phyloP scores from a whole-genome alignment of 1,140 invertebrate species.

The Geopemphigus sp. region DNA sequence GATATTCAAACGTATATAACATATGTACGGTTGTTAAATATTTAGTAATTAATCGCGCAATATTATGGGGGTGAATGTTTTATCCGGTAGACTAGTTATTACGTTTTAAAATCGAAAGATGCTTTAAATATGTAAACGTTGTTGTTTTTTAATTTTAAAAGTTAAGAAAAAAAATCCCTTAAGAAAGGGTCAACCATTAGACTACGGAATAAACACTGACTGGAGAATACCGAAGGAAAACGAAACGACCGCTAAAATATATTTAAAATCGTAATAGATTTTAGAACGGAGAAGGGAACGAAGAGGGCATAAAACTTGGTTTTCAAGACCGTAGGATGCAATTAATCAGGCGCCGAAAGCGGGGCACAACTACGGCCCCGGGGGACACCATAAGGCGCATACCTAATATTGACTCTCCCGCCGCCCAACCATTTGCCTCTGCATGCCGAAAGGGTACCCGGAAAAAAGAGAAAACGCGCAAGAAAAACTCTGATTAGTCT shows the following conservation, averaged over 20 bases:
- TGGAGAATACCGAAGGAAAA: not conserved
- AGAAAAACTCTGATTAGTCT: constrained; percentile 49
- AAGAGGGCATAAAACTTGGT: constrained; percentile 15
- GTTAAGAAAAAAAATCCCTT: too few relatives aligned
- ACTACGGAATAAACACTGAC: not conserved
- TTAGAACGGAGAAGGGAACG: not conserved
- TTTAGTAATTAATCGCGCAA: not conserved
- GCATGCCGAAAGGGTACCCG: constrained; percentile 29
- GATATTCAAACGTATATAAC: too few relatives aligned
- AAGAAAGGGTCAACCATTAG: not conserved
- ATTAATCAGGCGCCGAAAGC: constrained; percentile 44
- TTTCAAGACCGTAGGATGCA: constrained; percentile 1
- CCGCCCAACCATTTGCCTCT: not conserved
- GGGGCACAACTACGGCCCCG: constrained; percentile 16
- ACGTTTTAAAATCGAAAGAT: not conserved
- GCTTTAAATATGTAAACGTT: not conserved
- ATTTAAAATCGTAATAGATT: constrained; percentile 29
- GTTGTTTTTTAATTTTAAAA: too few relatives aligned
- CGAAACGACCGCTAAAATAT: constrained; percentile 9
- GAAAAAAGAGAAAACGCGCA: constrained; percentile 38
- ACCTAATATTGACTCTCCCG: constrained; percentile 46
- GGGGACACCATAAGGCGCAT: constrained; percentile 32
- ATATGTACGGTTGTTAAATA: not conserved
- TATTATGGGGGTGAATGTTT: not conserved
- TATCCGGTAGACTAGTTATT: not conserved